Conservation (phyloP, 2,797 vertebrate genomes). For the Corythornis leucogaster region DNA sequence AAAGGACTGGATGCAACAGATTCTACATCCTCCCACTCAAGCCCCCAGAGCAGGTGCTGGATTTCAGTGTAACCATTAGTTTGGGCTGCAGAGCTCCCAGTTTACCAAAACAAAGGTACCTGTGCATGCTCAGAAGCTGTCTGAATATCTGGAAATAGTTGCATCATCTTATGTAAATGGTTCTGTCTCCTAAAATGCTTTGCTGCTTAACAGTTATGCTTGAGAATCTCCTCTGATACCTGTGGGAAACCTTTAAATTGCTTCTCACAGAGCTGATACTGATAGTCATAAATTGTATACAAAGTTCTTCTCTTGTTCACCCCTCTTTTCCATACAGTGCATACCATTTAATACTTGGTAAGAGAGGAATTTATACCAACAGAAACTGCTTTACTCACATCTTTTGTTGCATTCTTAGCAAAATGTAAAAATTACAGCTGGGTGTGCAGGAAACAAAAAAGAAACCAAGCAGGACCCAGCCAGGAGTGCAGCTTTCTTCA, state of each 20-base stretch:
- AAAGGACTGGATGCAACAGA: not conserved
- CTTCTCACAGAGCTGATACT: not conserved
- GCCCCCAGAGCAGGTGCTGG: not conserved
- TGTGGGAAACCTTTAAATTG: not conserved
- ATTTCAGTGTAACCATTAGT: not conserved
- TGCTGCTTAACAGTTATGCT: not conserved
- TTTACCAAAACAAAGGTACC: not conserved
- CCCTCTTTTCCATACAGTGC: constrained; percentile 58
- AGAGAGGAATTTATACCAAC: not conserved
- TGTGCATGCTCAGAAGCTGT: not conserved
- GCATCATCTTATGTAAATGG: not conserved
- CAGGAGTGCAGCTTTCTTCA: not conserved
- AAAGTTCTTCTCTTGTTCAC: not conserved
- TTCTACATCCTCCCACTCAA: not conserved
- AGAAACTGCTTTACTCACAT: not conserved
- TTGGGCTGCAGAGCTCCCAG: not conserved
- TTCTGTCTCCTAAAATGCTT: not conserved
- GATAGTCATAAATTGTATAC: not conserved
- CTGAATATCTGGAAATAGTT: not conserved
- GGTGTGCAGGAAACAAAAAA: not conserved
- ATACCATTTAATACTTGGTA: constrained; percentile 78
- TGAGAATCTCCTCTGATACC: not conserved
- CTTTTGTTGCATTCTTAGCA: not conserved
- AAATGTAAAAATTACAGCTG: not conserved
- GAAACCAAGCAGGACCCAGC: not conserved